Base-by-base conservation (phyloP, 2,113 vertebrate genomes). In the Caracal caracal region DNA sequence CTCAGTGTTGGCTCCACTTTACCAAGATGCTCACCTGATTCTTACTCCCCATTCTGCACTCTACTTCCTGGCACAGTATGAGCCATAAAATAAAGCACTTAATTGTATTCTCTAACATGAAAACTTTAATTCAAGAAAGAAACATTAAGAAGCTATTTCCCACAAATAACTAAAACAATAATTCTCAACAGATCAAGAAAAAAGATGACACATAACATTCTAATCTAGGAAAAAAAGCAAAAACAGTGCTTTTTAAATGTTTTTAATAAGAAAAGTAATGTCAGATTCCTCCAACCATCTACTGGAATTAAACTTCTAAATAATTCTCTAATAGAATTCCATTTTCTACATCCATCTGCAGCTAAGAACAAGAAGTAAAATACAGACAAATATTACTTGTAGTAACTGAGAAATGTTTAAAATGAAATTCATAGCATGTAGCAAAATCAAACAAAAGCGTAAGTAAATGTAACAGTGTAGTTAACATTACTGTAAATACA, bases 291-390 rank as follows among this genome's bases (percentile, higher is more conserved):
- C 19, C 12, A 87, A 95, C 26, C 3, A 85, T 49, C 87, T 88
- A 89, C 5, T 51, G 30, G 28, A 96, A 78, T 82, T 71, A 84
- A 93, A 88, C 40, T 76, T 96, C 84, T 56, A 94, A 83, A 66
- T 88, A 71, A 79, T 82, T 87, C 12, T 95, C 76, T 90, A 95
- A 71, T 37, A 89, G 37, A 79, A 76, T 79, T 80, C 8, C 28
- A 95, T 65, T 96, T 89, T 71, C 66, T 81, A 16, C 35, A 79
- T 85, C 43, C 19, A 78, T 63, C 75, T 88, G 19, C 26, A 66
- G 76, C 53, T 53, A 93, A 95, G 66, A 85, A 59, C 35, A 93
- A 80, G n/a, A 96, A 88, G 47, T 59, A 86, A 93, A 94, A 93
- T 24, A 84, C 24, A 88, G 17, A 84, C 37, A 61, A 87, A 37